Percentiles rank a stretch among this genome's conserved stretches.
Evolutionary conservation across 2,888 invertebrate genomes (phyloP).

Genomic region (Branchellion lobata): DNA sequence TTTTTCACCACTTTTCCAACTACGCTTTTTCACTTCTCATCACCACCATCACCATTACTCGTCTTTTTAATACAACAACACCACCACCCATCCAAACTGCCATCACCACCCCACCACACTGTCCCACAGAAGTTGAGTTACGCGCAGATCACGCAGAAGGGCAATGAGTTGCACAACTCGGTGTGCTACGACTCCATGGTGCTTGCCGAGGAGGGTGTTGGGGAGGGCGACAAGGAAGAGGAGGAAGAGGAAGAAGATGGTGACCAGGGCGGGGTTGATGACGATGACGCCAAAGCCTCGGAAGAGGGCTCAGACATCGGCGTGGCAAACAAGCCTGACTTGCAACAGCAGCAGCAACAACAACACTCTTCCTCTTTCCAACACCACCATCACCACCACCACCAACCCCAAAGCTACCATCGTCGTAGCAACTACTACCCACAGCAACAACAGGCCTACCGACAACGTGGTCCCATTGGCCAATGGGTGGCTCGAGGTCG

Average conservation of each 20-base stretch:
- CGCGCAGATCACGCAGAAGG: slow-evolving; percentile 13
- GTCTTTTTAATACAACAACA: too few relatives aligned
- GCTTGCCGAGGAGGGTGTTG: not conserved
- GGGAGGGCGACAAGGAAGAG: slow-evolving; percentile 2
- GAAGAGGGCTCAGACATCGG: not conserved
- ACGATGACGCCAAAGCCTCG: not conserved
- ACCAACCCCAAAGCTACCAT: not conserved
- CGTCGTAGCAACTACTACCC: slow-evolving; percentile 2
- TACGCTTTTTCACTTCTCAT: too few relatives aligned
- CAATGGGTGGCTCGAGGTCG: not conserved
- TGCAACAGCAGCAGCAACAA: not conserved
- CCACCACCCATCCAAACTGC: too few relatives aligned
- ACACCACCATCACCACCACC: slow-evolving; percentile 1
- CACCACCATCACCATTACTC: too few relatives aligned
- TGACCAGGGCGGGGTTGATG: not conserved
- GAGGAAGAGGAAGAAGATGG: not conserved
- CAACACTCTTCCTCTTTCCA: not conserved
- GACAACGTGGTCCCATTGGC: not conserved
- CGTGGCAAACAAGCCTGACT: not conserved
- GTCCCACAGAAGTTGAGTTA: slow-evolving; percentile 17
- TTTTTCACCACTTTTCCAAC: too few relatives aligned
- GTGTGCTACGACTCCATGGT: not conserved
- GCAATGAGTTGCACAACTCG: not conserved
- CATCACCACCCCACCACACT: too few relatives aligned
- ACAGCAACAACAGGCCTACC: not conserved